phyloP scores from a whole-genome alignment of 2,888 invertebrate genomes.

The Urechis unicinctus region DNA sequence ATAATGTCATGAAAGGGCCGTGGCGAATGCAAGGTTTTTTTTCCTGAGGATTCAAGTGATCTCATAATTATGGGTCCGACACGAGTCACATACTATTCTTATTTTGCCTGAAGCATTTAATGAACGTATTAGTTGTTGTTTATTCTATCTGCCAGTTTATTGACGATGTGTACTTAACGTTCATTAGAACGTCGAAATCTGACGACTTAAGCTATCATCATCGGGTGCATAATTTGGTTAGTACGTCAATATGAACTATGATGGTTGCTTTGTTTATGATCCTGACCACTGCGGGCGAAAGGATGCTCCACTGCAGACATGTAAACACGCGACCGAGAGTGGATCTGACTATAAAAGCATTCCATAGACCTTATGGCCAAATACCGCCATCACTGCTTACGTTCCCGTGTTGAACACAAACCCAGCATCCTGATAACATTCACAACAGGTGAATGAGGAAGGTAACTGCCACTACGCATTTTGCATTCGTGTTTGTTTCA shows the following conservation, averaged over 20 bases:
- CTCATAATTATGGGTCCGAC: not conserved
- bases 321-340: slow-evolving; percentile 8
- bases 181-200: too few relatives aligned
- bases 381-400: slow-evolving; percentile 24
- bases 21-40: slow-evolving; percentile 24
- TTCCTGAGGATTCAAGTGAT: slow-evolving; percentile 24
- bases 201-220: too few relatives aligned
- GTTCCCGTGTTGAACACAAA: slow-evolving; percentile 22
- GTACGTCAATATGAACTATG: too few relatives aligned
- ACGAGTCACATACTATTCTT: too few relatives aligned
- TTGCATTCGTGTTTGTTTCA: not conserved
- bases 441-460: slow-evolving; percentile 23
- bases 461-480: too few relatives aligned
- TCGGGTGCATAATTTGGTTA: too few relatives aligned
- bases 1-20: slow-evolving; percentile 21
- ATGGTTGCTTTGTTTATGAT: slow-evolving; percentile 16
- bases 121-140: too few relatives aligned
- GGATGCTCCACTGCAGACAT: not conserved
- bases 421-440: slow-evolving; percentile 20
- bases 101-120: too few relatives aligned
- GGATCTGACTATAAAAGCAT: slow-evolving; percentile 21
- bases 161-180: too few relatives aligned
- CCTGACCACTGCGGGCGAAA: slow-evolving; percentile 18
- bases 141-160: too few relatives aligned
- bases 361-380: slow-evolving; percentile 26